Base-by-base conservation (phyloP, 2,113 vertebrate species). In the Camelus dromedarius region DNA sequence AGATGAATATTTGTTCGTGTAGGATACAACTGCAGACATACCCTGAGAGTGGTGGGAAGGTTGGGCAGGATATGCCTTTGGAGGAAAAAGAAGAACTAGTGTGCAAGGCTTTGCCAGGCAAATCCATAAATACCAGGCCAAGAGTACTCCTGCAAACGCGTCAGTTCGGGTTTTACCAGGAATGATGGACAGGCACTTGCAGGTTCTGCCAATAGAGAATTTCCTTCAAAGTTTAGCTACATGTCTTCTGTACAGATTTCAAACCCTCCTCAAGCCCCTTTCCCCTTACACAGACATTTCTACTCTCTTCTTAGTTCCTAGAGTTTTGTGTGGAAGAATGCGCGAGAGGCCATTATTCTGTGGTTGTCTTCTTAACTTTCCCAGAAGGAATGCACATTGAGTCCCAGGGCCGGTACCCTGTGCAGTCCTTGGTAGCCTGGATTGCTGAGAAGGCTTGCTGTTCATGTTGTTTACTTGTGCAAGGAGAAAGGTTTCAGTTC, bases 1-100 rank as follows among this genome's bases (percentile, higher is more conserved):
- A 93, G 93, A 90, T 90, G 97, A 97, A 85, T 98, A 98, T 97
- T 96, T 97, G 95, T 87, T 87, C 97, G 0, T 54, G 85, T 96
- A 88, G 91, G 96, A 92, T 94, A 96, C 86, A 97, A 72, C 91
- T 86, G 97, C 85, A 80, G 89, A 77, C 89, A 62, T 95, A 91
- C 84, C 86, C 85, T 66, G 48, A 80, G 96, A 93, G 95, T 62
- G 96, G 93, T 92, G 93, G 96, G 80, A 75, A 80, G 94, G 95
- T 82, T 16, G 22, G 81, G 82, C 66, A 58, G 97, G 94, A 95
- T 96, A 64, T 88, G 94, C 93, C 80, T 95, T 96, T 96, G 93
- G 42, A 96, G 77, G 76, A 30, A 91, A 96, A 75, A 67, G 67
- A 93, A 91, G 86, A 89, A 52, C 42, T 35, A 66, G 38, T 69